Conservation (phyloP, 2,797 vertebrate species). For the Orestias chungarensis region DNA sequence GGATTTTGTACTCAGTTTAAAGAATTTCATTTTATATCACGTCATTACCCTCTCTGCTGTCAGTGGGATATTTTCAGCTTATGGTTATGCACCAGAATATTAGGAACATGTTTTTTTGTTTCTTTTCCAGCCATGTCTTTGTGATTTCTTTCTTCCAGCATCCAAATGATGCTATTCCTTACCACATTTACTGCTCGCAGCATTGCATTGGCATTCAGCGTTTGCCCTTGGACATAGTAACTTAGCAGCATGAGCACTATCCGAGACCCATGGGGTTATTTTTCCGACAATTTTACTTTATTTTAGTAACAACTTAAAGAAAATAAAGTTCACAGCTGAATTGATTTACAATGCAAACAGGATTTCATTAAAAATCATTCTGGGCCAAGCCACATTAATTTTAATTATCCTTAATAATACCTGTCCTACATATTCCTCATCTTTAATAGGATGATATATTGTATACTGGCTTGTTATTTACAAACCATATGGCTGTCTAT, state of each 20-base stretch:
- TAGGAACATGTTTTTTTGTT: conserved; percentile 28
- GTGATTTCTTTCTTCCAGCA: conserved; percentile 25
- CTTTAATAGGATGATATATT: conserved; percentile 70
- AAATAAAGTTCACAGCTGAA: not conserved
- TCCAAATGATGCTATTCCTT: conserved; percentile 1
- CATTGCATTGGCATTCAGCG: not conserved
- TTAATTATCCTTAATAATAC: conserved; percentile 26
- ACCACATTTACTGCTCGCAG: not conserved
- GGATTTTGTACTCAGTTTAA: conserved; percentile 61
- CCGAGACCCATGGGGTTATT: not conserved
- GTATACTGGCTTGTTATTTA: conserved; percentile 47
- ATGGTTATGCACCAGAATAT: conserved; percentile 25
- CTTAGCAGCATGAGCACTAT: not conserved
- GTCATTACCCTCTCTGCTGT: conserved; percentile 54
- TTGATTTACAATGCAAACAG: not conserved
- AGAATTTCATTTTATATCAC: conserved; percentile 55
- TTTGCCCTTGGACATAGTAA: not conserved
- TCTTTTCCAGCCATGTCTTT: conserved; percentile 18
- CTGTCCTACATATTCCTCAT: conserved; percentile 34
- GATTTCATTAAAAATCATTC: conserved; percentile 1
- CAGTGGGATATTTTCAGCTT: conserved; percentile 50
- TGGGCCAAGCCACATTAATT: conserved; percentile 25
- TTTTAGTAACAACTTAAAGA: not conserved
- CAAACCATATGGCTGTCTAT: conserved; percentile 65
- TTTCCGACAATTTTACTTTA: not conserved